Base-by-base conservation (phyloP, 2,888 invertebrate genomes). In the Zhuqinia jingwanae region DNA sequence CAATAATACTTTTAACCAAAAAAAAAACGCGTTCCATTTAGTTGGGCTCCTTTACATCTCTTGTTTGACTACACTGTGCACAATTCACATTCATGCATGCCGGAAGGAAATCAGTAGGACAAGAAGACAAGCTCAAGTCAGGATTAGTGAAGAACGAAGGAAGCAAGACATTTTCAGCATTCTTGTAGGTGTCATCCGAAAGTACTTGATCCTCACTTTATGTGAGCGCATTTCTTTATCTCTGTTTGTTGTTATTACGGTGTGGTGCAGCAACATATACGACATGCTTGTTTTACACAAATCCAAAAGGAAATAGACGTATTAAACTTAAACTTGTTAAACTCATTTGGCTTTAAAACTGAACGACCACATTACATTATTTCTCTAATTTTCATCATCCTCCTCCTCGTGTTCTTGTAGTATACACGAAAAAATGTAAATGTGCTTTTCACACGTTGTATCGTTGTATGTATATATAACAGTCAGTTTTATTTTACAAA, bases 161-260 rank as follows among this genome's bases (percentile, higher is more conserved):
- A 13, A 20, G 56, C 36, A 58, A 79, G 81, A 63, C 82, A 82
- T 76, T 82, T 76, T 63, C 76, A 58, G 68, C 53, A 84, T 84
- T 77, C 77, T 77, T 45, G 53, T 84, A 76, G 76, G 83, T 84
- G 83, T 84, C 83, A 65, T 76, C 53, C 53, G n/a, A 84, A 84
- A 84, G 65, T 27, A 84, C 83, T 84, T 84, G 65, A 84, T 76
- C 76, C 68, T 84, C 75, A 73, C 60, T 73, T 75, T 73, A 56
- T 53, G 53, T 22, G 20, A 11, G 53, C n/a, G 53, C 25, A 6
- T 79, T 47, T 30, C 50, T 30, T 53, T 79, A 79, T 79, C 65
- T 63, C 42, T 63, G 15, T 60, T 45, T 60, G 20, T 22, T 56
- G 17, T 56, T 56, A 8, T n/a, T n/a, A n/a, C n/a, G n/a, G n/a